Evolutionary conservation across 2,888 invertebrate species (phyloP), one percentile per base, ranked within the genome.

Genomic region (Diarsia dahlii): DNA sequence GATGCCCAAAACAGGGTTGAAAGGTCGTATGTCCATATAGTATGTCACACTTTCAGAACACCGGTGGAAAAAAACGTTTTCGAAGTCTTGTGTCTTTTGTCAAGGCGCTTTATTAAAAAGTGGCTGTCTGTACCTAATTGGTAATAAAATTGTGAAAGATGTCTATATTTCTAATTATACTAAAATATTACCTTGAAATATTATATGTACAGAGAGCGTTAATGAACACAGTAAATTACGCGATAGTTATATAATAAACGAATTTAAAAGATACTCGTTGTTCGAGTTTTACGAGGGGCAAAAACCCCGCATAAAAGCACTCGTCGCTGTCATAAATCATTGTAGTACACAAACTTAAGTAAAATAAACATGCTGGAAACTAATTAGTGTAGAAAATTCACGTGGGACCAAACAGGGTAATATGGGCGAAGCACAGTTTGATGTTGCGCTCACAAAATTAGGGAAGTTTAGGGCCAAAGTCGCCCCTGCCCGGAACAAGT

Each of bases 351-450:
- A 93, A 95, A 95, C 94, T 94, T 92, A 92, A 92, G 93, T 93
- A 95, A 95, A 96, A 95, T 95, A 95, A 95, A 95, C 95, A 95
- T 93, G 90, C 92, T 91, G 89, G 90, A 93, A 96, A 95, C 95
- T 95, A 95, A 95, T 96, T 95, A 95, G 95, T 93, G 95, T 93
- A 94, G 94, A 95, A 95, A 95, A 95, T 95, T 95, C 96, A 95
- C 95, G 94, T 94, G 96, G 96, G 95, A 95, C 95, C 94, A 91
- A 93, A 93, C 95, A 92, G 94, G 93, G 94, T 94, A 91, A 94
- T 95, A 94, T 95, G 94, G 93, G 91, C 92, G 93, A 94, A 95
- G 95, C 94, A 95, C 93, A 95, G 95, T 95, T 96, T 95, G 95
- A 96, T 95, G 95, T 95, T 95, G 92, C 94, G 92, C 94, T 95